Base-by-base conservation (phyloP, 2,888 invertebrate species). In the Eueremaeus valkanovi region DNA sequence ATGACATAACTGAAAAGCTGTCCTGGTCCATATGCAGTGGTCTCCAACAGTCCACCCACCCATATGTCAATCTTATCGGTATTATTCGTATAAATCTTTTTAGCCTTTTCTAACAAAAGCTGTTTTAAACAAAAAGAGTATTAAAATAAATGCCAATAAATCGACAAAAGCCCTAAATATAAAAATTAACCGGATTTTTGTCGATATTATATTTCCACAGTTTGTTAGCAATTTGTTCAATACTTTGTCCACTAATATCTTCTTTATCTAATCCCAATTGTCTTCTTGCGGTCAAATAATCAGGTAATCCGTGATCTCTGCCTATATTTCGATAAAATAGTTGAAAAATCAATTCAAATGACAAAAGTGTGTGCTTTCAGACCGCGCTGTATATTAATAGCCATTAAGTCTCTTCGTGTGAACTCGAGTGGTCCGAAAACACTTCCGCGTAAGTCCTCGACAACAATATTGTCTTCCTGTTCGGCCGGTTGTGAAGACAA, bases 391-490 rank as follows among this genome's bases (percentile, higher is more conserved):
- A 88, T 86, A 80, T 87, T 87, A 18, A 87, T 78, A 3, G 87
- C 87, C 86, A 87, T 87, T 76, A 88, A 82, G 81, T 88, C 87
- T 61, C 87, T 82, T 73, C 87, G 81, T 1, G 87, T 86, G 80
- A 88, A 87, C 81, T 88, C 87, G 72, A 87, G 81, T 0, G 87
- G 86, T 0, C 87, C 87, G 81, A 87, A 87, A 21, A 88, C 86
- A 76, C 81, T 77, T 85, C 87, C 86, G 81, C 87, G 81, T 45
- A 88, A 81, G 81, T 88, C 88, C 78, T 87, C 86, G 5, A 88
- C 86, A 73, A 88, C 85, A 78, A 83, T 82, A 77, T 85, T 84
- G 80, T 88, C 88, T 79, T 88, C 88, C 78, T 81, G 80, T 81
- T 87, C 87, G 18, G 86, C 84, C 66, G 86, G 80, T 80, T 87